phyloP scores from a whole-genome alignment of 2,888 invertebrate genomes.

The Apodemia hepburni region DNA sequence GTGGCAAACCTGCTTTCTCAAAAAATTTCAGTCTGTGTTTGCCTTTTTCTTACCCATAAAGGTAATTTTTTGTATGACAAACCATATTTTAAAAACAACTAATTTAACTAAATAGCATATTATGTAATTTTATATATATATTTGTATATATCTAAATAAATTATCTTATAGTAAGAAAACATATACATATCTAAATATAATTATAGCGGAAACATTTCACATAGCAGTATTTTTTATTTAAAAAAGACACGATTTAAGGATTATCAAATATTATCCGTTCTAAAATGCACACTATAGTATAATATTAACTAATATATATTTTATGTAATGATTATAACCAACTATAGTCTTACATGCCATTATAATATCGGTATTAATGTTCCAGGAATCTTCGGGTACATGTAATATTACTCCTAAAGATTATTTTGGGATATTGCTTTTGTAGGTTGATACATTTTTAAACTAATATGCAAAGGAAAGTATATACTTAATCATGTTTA shows the following conservation, averaged over 20 bases:
- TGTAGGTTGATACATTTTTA: neutral
- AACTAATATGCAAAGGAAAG: neutral
- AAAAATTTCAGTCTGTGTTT: slow-evolving; percentile 7
- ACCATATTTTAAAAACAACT: neutral
- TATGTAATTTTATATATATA: neutral
- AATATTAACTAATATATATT: slow-evolving; percentile 11
- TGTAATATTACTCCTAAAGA: neutral
- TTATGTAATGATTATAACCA: slow-evolving; percentile 16
- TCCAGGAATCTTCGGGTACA: slow-evolving; percentile 6
- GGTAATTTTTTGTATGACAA: neutral
- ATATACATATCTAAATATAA: slow-evolving; percentile 13
- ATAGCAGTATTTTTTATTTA: slow-evolving; percentile 13
- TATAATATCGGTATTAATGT: neutral
- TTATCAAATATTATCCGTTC: slow-evolving; percentile 18
- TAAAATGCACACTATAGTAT: slow-evolving; percentile 18
- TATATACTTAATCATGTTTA: neutral
- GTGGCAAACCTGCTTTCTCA: neutral
- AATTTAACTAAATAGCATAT: slow-evolving; percentile 13
- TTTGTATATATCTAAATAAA: slow-evolving; percentile 6
- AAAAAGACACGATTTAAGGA: slow-evolving; percentile 18
- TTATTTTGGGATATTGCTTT: neutral
- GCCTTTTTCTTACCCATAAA: neutral
- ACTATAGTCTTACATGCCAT: slow-evolving; percentile 14
- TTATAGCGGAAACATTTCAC: slow-evolving; percentile 6
- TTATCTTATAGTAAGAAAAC: slow-evolving; percentile 17